phyloP scores from a whole-genome alignment of 2,113 vertebrate species.

The Paraplagusia blochii region DNA sequence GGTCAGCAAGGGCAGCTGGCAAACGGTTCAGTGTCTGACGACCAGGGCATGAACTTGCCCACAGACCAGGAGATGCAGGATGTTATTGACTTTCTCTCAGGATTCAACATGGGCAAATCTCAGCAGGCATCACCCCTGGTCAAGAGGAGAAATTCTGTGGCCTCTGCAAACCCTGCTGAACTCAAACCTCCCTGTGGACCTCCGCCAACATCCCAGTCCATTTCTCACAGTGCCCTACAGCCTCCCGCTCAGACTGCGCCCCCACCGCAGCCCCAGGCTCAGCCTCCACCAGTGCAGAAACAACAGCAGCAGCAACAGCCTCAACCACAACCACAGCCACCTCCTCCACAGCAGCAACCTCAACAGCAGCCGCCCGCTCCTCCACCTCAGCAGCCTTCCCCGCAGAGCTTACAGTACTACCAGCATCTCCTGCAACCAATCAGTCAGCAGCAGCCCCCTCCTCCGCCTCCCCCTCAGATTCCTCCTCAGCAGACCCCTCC shows the following conservation, averaged over 20 bases:
- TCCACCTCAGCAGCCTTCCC: constrained; percentile 77
- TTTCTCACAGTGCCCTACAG: constrained; percentile 79
- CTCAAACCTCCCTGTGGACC: constrained; percentile 82
- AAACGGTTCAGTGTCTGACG: constrained; percentile 85
- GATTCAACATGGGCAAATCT: constrained; percentile 98
- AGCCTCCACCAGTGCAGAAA: constrained; percentile 57
- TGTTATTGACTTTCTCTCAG: constrained; percentile 97
- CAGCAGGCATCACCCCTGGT: constrained; percentile 92
- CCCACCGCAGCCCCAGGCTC: constrained; percentile 59
- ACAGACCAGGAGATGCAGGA: constrained; percentile 99
- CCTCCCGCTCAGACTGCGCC: constrained; percentile 75
- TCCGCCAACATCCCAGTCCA: constrained; percentile 75
- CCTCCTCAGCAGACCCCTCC: constrained; percentile 71
- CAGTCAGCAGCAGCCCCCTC: constrained; percentile 75
- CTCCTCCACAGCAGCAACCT: constrained; percentile 66
- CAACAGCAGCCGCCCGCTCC: constrained; percentile 63
- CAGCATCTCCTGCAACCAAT: constrained; percentile 91
- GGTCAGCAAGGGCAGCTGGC: constrained; percentile 70
- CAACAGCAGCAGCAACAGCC: constrained; percentile 52
- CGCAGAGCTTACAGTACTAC: constrained; percentile 87
- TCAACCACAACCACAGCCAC: constrained; percentile 62
- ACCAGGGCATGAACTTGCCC: constrained; percentile 96
- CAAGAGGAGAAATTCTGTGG: constrained; percentile 91
- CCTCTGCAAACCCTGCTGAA: constrained; percentile 83
- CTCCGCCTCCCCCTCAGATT: constrained; percentile 69